Conservation (phyloP, 53 echinoderm and acorn worm species). For the Holothuria scabra region DNA sequence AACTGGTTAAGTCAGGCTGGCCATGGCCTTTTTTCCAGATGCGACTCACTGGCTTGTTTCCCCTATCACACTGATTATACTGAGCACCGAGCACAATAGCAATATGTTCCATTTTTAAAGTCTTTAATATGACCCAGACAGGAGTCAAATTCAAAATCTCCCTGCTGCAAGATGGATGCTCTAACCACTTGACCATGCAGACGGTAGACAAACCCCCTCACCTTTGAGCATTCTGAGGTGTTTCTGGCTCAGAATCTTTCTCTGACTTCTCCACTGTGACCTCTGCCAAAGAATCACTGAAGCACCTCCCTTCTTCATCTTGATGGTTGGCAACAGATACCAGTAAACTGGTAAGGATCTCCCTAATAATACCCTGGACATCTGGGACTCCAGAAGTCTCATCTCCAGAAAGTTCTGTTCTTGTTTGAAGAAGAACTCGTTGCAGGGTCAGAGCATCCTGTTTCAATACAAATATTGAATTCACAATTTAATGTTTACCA, state of each 20-base stretch:
- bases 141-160: too few relatives aligned
- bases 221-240: slow-evolving; percentile 40
- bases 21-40: too few relatives aligned
- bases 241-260: slow-evolving; percentile 40
- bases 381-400: slow-evolving; percentile 96
- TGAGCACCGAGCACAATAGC: too few relatives aligned
- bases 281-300: slow-evolving; percentile 93
- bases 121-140: too few relatives aligned
- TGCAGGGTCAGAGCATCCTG: slow-evolving; percentile 95
- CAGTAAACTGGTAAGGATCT: slow-evolving; percentile 93
- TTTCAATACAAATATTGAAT: background rate
- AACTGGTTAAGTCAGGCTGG: too few relatives aligned
- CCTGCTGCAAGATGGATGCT: too few relatives aligned
- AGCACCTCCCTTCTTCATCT: slow-evolving; percentile 96
- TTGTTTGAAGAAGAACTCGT: slow-evolving; percentile 88
- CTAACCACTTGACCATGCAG: too few relatives aligned
- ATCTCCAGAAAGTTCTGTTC: slow-evolving; percentile 89
- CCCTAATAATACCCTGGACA: slow-evolving; percentile 85
- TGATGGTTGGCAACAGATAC: slow-evolving; percentile 97
- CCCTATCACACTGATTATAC: too few relatives aligned
- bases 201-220: background rate
- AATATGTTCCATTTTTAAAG: too few relatives aligned
- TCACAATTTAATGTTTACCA: background rate
- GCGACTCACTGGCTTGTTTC: too few relatives aligned
- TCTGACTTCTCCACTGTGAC: slow-evolving; percentile 79